A percentile compares a stretch with the other conserved stretches of the same genome.
phyloP scores from a whole-genome alignment of 2,797 vertebrate genomes.

The Taeniopygia guttata region DNA sequence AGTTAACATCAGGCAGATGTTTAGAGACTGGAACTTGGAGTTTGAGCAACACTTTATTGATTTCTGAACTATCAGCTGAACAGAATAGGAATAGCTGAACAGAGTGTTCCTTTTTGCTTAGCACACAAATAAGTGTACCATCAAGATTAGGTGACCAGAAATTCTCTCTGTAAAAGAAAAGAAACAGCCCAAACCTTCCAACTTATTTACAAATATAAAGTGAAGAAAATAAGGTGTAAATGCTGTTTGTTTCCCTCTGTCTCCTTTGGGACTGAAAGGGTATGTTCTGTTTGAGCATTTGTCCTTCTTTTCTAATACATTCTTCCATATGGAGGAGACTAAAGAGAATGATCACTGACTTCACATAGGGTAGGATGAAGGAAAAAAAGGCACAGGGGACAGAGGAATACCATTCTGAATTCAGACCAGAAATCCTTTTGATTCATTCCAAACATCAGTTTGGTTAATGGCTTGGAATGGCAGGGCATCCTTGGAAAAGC shows the following conservation, averaged over 20 bases:
- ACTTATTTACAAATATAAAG: background rate
- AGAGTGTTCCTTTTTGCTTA: background rate
- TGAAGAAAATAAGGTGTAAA: background rate
- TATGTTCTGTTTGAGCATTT: background rate
- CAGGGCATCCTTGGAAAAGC: background rate
- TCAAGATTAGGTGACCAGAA: background rate
- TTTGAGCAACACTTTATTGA: background rate
- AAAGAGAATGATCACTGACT: conserved; percentile 1
- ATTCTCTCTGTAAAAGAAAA: background rate
- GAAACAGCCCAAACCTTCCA: background rate
- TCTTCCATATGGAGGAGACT: background rate
- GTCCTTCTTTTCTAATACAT: background rate
- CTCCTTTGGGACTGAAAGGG: background rate
- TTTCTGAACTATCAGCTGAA: background rate
- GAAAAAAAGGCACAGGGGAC: background rate
- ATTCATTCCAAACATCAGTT: background rate
- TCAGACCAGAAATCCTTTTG: background rate
- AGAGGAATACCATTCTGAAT: background rate
- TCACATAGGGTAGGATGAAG: background rate
- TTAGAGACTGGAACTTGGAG: background rate
- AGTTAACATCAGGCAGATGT: background rate
- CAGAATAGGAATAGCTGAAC: background rate
- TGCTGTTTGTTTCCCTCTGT: background rate
- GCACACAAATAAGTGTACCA: rapidly evolving
- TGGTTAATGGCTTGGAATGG: background rate